These are phyloP conservation scores for Deladenus siricidicola DNA, from an alignment of 2,888 invertebrate species.

Conservation along the genomic window DNA sequence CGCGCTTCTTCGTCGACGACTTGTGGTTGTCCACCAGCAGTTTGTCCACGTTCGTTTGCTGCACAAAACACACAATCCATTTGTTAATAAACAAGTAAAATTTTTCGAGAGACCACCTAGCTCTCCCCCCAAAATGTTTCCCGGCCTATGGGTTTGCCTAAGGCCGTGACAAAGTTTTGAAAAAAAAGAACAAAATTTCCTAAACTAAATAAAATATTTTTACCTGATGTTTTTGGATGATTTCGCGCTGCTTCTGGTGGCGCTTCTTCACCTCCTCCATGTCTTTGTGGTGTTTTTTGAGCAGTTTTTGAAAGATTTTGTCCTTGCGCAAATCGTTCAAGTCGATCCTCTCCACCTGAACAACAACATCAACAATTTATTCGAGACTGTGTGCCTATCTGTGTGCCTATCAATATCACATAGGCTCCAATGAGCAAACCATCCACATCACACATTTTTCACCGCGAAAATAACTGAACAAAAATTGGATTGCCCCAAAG, in stretches of 20 bases:
- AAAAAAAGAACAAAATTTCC: no score
- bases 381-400: not conserved
- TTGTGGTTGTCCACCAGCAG: conserved; percentile 42
- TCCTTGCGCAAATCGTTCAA: conserved; percentile 71
- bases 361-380: not conserved
- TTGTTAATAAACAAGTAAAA: no score
- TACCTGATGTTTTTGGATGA: conserved; percentile 68
- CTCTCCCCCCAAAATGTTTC: no score
- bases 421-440: no score
- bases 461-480: no score
- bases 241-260: conserved; percentile 81
- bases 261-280: conserved; percentile 78
- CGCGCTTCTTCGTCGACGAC: conserved; percentile 43
- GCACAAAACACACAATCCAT: conserved; percentile 10
- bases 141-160: no score
- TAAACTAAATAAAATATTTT: no score
- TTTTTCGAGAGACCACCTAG: no score
- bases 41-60: conserved; percentile 52
- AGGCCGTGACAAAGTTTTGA: no score
- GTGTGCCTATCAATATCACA: no score
- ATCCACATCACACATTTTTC: no score
- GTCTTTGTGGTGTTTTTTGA: conserved; percentile 91
- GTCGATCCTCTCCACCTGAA: conserved; percentile 75
- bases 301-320: conserved; percentile 81
- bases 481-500: no score